Conservation (phyloP, 37 sponge, comb jelly and placozoan species). For the Chondrilla cf. caribensis region DNA sequence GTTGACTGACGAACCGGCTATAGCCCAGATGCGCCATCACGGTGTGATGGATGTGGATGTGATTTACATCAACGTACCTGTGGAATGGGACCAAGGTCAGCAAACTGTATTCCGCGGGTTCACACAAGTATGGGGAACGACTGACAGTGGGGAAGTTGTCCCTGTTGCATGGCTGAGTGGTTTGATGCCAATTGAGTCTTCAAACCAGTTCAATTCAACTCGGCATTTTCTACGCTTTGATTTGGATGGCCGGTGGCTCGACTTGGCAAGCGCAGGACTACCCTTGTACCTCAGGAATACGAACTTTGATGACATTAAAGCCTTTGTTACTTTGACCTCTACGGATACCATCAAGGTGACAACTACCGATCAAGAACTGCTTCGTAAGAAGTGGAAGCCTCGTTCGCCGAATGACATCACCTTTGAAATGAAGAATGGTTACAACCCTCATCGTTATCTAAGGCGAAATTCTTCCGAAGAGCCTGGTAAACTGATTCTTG, state of each 20-base stretch:
- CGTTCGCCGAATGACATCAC: neutral
- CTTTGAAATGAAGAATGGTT: constrained; percentile 4
- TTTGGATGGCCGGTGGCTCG: constrained; percentile 17
- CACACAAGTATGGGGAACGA: constrained; percentile 47
- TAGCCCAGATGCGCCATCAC: neutral
- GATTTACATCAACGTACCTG: constrained; percentile 12
- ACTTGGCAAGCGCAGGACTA: constrained; percentile 1
- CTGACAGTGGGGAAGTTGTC: neutral
- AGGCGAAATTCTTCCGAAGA: neutral
- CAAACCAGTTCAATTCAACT: neutral
- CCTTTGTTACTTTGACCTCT: constrained; percentile 32
- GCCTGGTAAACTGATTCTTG: constrained; percentile 34
- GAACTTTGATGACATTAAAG: constrained; percentile 33
- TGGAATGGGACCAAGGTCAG: constrained; percentile 15
- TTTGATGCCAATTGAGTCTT: neutral
- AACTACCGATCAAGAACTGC: neutral
- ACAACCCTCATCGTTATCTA: neutral
- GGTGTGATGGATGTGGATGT: neutral
- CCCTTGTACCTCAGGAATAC: constrained; percentile 33
- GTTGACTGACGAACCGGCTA: neutral
- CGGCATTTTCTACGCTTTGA: neutral
- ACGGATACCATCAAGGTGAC: constrained; percentile 22
- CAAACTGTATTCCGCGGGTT: constrained; percentile 29
- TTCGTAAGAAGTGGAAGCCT: neutral
- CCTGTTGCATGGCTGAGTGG: constrained; percentile 54